phyloP scores from a whole-genome alignment of 2,888 invertebrate genomes.

The Hypomecis punctinalis region DNA sequence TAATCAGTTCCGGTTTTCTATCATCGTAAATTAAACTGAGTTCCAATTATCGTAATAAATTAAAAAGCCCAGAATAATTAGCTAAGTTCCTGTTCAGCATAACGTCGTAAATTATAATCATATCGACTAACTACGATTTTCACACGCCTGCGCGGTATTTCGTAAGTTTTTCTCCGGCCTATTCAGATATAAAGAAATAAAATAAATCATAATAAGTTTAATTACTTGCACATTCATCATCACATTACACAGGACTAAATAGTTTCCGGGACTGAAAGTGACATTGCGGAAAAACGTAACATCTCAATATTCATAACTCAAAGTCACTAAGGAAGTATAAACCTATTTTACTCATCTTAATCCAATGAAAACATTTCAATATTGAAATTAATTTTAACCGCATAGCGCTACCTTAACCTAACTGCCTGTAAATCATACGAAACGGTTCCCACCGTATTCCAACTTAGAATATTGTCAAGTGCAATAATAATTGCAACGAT shows the following conservation, averaged over 20 bases:
- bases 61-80: slow-evolving; percentile 19
- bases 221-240: too few species aligned
- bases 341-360: too few species aligned
- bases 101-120: slow-evolving; percentile 17
- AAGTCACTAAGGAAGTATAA: too few species aligned
- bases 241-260: too few species aligned
- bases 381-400: background rate
- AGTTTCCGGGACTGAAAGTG: too few species aligned
- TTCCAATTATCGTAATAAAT: slow-evolving; percentile 29
- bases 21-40: slow-evolving; percentile 27
- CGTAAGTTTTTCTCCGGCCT: background rate
- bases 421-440: slow-evolving; percentile 7
- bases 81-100: slow-evolving; percentile 20
- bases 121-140: slow-evolving; percentile 2
- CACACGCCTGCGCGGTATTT: background rate
- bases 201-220: too few species aligned
- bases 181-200: background rate
- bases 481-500: slow-evolving; percentile 75
- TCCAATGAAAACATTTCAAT: too few species aligned
- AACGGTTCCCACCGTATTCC: slow-evolving; percentile 37
- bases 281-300: too few species aligned
- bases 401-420: background rate
- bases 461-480: slow-evolving; percentile 51
- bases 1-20: slow-evolving; percentile 42
- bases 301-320: too few species aligned